phyloP scores from a whole-genome alignment of 2,797 vertebrate genomes.

The Halcyon chelicuti region DNA sequence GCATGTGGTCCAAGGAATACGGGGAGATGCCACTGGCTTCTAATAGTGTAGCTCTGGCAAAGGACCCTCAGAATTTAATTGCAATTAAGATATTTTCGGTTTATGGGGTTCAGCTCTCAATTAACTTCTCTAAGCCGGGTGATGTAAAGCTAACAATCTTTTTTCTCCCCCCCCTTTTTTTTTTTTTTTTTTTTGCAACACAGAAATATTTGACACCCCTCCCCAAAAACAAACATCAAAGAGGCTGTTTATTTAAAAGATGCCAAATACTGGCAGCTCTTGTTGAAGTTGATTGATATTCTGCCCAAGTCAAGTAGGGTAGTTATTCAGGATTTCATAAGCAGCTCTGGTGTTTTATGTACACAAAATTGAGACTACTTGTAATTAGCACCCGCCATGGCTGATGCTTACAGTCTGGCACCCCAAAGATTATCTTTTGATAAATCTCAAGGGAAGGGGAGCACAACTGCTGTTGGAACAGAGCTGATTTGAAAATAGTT shows the following conservation, averaged over 20 bases:
- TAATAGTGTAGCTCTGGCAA: background rate
- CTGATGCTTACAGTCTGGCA: slow-evolving; percentile 28
- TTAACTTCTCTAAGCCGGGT: background rate
- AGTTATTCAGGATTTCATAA: slow-evolving; percentile 14
- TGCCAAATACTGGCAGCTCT: background rate
- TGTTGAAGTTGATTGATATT: slow-evolving; percentile 37
- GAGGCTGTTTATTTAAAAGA: background rate
- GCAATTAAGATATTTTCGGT: background rate
- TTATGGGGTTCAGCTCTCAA: background rate
- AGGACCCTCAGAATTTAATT: background rate
- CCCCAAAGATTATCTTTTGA: slow-evolving; percentile 45
- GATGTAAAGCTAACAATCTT: background rate
- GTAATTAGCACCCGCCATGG: slow-evolving; percentile 34
- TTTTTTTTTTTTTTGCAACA: background rate
- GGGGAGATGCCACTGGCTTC: background rate
- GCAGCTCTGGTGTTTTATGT: slow-evolving; percentile 40
- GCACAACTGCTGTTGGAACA: slow-evolving; percentile 30
- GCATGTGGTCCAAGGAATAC: background rate
- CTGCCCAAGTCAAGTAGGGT: slow-evolving; percentile 24
- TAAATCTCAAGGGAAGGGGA: slow-evolving; percentile 4
- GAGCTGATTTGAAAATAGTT: slow-evolving; percentile 35
- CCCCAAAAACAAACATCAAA: background rate
- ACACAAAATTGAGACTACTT: slow-evolving; percentile 33
- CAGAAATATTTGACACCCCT: background rate
- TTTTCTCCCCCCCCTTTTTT: background rate